Evolutionary conservation across 2,888 invertebrate genomes (phyloP).

Genomic region (Drosophila rellima): DNA sequence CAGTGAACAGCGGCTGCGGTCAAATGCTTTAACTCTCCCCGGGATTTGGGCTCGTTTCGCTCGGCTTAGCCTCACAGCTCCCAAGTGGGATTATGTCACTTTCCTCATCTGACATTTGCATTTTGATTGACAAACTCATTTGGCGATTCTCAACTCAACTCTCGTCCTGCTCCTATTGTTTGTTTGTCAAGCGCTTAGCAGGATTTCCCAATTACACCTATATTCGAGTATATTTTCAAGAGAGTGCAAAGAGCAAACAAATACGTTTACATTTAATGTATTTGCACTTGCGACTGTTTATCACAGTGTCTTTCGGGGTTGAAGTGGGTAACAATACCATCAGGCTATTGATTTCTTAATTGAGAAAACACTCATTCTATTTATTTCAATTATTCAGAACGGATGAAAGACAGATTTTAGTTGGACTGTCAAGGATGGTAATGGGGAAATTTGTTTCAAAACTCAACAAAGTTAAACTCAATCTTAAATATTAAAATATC

Average conservation of each 20-base stretch:
- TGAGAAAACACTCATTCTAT: slow-evolving; percentile 5
- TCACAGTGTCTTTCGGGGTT: slow-evolving; percentile 11
- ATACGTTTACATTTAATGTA: slow-evolving; percentile 45
- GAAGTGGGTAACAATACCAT: slow-evolving; percentile 3
- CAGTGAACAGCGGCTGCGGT: slow-evolving; percentile 67
- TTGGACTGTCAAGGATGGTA: neutral
- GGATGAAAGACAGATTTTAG: neutral
- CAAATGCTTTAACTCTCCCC: slow-evolving; percentile 82
- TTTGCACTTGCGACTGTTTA: slow-evolving; percentile 52
- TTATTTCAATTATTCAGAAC: slow-evolving; percentile 15
- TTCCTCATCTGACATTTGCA: slow-evolving; percentile 83
- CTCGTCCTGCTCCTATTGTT: slow-evolving; percentile 50
- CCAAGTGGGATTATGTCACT: slow-evolving; percentile 85
- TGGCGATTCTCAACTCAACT: slow-evolving; percentile 37
- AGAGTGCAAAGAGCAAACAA: slow-evolving; percentile 27
- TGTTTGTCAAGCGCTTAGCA: slow-evolving; percentile 68
- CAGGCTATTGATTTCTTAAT: slow-evolving; percentile 20
- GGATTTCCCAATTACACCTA: slow-evolving; percentile 71
- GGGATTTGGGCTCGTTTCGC: slow-evolving; percentile 77
- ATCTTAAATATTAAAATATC: neutral
- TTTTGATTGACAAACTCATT: slow-evolving; percentile 84
- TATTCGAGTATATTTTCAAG: slow-evolving; percentile 12
- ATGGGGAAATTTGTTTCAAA: neutral
- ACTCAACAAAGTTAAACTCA: neutral
- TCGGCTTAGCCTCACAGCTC: slow-evolving; percentile 73